Evolutionary conservation across 2,888 invertebrate genomes (phyloP).

Genomic region (Spicauda simplicius): DNA sequence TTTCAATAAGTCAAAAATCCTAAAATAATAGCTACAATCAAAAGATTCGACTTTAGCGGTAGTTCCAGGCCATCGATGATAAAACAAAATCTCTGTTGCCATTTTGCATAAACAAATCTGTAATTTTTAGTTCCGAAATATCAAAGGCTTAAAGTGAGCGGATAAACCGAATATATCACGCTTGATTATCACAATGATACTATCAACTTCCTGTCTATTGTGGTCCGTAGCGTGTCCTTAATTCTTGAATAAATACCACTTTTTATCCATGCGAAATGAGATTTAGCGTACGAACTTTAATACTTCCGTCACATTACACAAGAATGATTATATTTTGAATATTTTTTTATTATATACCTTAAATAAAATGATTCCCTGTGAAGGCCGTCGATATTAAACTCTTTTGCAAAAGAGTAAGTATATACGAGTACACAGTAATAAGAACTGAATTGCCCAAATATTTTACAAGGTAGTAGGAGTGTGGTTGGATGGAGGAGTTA

Average conservation of each 20-base stretch:
- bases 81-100: background rate
- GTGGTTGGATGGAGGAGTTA: too few species aligned
- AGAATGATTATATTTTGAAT: background rate
- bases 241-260: slow-evolving; percentile 18
- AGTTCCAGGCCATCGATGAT: too few species aligned
- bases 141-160: background rate
- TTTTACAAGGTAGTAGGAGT: too few species aligned
- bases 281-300: slow-evolving; percentile 19
- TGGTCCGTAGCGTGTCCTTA: slow-evolving; percentile 8
- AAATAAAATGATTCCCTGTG: too few species aligned
- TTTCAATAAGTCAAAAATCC: too few species aligned
- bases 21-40: too few species aligned
- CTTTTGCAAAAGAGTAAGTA: too few species aligned
- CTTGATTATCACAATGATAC: slow-evolving; percentile 21
- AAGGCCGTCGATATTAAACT: too few species aligned
- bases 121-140: background rate
- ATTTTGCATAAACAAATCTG: background rate
- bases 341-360: too few species aligned
- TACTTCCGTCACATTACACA: slow-evolving; percentile 2
- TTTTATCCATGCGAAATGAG: slow-evolving; percentile 4
- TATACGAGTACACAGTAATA: too few species aligned
- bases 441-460: too few species aligned
- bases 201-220: slow-evolving; percentile 28
- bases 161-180: slow-evolving; percentile 1
- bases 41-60: too few species aligned